Evolutionary conservation across 2,888 invertebrate genomes (phyloP).

Genomic region (Itoplectis maculator): DNA sequence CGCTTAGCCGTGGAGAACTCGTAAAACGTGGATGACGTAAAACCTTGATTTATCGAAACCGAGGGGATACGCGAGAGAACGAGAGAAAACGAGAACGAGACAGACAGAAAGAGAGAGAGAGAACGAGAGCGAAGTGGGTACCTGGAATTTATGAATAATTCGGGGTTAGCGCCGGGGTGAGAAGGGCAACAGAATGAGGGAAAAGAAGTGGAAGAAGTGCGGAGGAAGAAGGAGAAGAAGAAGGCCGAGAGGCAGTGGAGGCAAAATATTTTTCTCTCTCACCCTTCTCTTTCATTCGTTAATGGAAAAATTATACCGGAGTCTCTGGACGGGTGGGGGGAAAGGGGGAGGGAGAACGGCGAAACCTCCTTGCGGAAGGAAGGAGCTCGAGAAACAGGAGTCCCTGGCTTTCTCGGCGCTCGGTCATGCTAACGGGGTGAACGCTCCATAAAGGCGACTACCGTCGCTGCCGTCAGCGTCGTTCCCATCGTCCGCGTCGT

Average conservation of each 20-base stretch:
- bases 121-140: conserved; percentile 35
- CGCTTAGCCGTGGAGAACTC: conserved; percentile 14
- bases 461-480: conserved; percentile 3
- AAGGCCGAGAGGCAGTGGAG: conserved; percentile 6
- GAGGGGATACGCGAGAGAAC: conserved; percentile 1
- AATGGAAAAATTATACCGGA: conserved; percentile 66
- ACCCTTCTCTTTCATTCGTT: conserved; percentile 63
- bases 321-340: conserved; percentile 34
- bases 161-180: conserved; percentile 45
- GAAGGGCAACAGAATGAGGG: conserved; percentile 44
- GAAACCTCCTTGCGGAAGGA: conserved; percentile 44
- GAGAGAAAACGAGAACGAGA: too few relatives aligned
- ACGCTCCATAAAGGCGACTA: conserved; percentile 56
- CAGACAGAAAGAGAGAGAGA: conserved; percentile 1
- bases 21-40: conserved; percentile 22
- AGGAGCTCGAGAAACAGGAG: conserved; percentile 42
- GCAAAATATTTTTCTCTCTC: conserved; percentile 63
- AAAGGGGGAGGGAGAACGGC: too few relatives aligned
- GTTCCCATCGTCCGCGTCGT: conserved; percentile 33
- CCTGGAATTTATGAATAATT: conserved; percentile 66
- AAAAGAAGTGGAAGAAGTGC: background rate
- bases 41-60: conserved; percentile 51
- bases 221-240: background rate
- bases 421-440: conserved; percentile 56
- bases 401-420: conserved; percentile 54